phyloP scores from a whole-genome alignment of 2,888 invertebrate genomes.

The Microctonus aethiopoides region DNA sequence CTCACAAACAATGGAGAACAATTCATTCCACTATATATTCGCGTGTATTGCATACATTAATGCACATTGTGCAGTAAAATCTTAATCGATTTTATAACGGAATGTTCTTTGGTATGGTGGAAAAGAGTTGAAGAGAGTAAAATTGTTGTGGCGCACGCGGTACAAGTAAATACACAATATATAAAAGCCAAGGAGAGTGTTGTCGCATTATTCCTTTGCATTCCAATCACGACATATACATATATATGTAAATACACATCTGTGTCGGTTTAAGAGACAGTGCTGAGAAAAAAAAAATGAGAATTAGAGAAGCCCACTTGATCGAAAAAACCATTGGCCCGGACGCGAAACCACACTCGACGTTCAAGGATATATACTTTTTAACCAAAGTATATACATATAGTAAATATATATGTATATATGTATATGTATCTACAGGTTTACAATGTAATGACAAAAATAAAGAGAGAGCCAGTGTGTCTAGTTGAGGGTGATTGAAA shows the following conservation, averaged over 20 bases:
- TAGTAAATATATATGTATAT: conserved; percentile 17
- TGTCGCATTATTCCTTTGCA: not conserved
- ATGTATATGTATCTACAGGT: conserved; percentile 40
- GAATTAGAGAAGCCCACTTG: conserved; percentile 42
- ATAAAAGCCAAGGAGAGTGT: not conserved
- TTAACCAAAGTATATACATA: conserved; percentile 22
- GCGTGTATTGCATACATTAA: conserved; percentile 27
- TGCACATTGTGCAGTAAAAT: conserved; percentile 42
- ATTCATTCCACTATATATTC: conserved; percentile 54
- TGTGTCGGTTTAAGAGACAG: too few relatives aligned
- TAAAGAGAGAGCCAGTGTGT: conserved; percentile 44
- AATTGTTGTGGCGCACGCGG: conserved; percentile 18
- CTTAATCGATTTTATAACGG: conserved; percentile 56
- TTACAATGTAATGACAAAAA: conserved; percentile 38
- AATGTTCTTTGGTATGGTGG: conserved; percentile 49
- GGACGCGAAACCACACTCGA: conserved; percentile 65
- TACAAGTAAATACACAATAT: not conserved
- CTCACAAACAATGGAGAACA: conserved; percentile 57
- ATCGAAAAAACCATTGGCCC: conserved; percentile 44
- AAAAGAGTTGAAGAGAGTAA: conserved; percentile 42
- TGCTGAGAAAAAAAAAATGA: too few relatives aligned
- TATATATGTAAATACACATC: too few relatives aligned
- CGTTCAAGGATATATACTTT: conserved; percentile 52
- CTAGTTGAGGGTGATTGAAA: not conserved
- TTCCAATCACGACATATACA: not conserved